Evolutionary conservation across 2,113 vertebrate genomes (phyloP).

Genomic region (Sphyrna mokarran): DNA sequence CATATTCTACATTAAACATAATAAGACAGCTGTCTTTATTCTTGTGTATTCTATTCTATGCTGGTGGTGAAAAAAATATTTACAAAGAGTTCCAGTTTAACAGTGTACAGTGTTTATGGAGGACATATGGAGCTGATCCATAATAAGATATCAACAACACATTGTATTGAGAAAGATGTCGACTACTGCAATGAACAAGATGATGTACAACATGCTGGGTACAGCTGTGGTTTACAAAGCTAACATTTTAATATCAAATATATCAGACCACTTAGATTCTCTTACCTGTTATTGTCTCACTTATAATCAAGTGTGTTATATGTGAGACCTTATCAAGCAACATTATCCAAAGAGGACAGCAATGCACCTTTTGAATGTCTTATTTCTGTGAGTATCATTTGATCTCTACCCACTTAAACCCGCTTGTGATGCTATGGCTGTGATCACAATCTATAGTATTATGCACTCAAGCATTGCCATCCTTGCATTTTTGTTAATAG

Average conservation of each 20-base stretch:
- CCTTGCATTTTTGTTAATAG: not conserved
- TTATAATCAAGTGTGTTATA: not conserved
- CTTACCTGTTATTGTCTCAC: not conserved
- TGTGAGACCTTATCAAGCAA: not conserved
- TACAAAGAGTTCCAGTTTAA: conserved; percentile 3
- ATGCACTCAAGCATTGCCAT: not conserved
- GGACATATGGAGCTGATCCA: not conserved
- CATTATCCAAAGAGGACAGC: not conserved
- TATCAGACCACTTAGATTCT: not conserved
- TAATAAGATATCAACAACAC: not conserved
- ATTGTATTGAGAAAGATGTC: not conserved
- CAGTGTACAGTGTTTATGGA: conserved; percentile 20
- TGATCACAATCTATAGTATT: not conserved
- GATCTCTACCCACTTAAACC: not conserved
- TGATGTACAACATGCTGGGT: not conserved
- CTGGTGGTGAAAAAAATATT: conserved; percentile 5
- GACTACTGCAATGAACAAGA: not conserved
- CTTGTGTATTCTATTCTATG: not conserved
- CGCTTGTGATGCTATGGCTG: not conserved
- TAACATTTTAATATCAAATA: not conserved
- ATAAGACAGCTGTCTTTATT: not conserved
- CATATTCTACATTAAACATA: conserved; percentile 1
- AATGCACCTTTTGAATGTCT: not conserved
- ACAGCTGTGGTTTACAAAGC: not conserved
- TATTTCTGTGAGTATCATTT: not conserved